These are phyloP conservation scores for Arion vulgaris DNA, from an alignment of 1,140 invertebrate species.

Conservation along the genomic window DNA sequence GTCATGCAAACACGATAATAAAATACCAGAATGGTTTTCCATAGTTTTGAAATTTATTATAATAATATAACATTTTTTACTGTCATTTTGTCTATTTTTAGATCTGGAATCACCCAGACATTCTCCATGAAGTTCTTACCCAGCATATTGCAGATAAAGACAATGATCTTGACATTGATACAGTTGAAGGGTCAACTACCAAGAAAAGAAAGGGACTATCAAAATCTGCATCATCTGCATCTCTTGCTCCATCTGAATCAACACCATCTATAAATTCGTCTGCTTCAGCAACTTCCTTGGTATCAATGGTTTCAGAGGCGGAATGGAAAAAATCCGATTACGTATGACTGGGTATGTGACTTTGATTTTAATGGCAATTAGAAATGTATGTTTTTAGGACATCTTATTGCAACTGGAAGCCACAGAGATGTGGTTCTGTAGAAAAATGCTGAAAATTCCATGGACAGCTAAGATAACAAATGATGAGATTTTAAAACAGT, in stretches of 20 bases:
- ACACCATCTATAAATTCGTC: constrained; percentile 14
- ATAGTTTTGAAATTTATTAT: too few species aligned
- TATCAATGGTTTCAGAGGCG: constrained; percentile 39
- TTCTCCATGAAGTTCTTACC: constrained; percentile 91
- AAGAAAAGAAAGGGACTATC: constrained; percentile 47
- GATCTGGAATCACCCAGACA: constrained; percentile 99
- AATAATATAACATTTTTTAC: too few species aligned
- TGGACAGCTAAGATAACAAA: too few species aligned
- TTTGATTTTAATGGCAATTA: constrained; percentile 8
- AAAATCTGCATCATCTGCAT: constrained; percentile 40
- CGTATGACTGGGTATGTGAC: constrained; percentile 74
- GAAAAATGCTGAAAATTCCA: too few species aligned
- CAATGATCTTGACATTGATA: constrained; percentile 91
- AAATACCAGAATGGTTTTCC: too few species aligned
- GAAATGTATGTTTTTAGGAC: too few species aligned
- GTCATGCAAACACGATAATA: too few species aligned
- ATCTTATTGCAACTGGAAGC: too few species aligned
- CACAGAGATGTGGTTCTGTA: too few species aligned
- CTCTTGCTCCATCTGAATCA: constrained; percentile 10
- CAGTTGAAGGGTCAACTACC: constrained; percentile 70
- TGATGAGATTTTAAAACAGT: too few species aligned
- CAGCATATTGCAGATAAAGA: constrained; percentile 81
- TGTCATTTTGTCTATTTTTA: constrained; percentile 62
- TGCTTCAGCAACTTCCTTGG: constrained; percentile 31
- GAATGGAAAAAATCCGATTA: constrained; percentile 64